Conservation (phyloP, 2,888 invertebrate species). For the Linnaemya tessellans region DNA sequence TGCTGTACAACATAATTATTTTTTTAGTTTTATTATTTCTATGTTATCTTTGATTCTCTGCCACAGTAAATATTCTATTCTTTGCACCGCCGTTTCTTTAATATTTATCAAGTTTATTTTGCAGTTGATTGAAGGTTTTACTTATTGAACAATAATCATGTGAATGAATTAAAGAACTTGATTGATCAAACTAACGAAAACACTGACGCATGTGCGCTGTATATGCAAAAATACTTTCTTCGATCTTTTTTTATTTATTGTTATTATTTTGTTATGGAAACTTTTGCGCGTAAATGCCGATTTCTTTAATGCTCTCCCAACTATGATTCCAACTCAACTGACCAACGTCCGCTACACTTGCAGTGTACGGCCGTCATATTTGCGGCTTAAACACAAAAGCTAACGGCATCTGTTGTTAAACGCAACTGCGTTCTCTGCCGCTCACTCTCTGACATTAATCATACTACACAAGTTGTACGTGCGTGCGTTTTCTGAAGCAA, state of each 20-base stretch:
- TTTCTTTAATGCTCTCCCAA: constrained; percentile 64
- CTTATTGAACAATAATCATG: constrained; percentile 26
- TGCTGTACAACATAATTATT: constrained; percentile 56
- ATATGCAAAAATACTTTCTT: constrained; percentile 56
- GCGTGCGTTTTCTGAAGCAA: constrained; percentile 36
- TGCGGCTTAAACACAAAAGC: constrained; percentile 2
- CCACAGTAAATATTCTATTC: constrained; percentile 38
- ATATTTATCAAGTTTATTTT: constrained; percentile 1
- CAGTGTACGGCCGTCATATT: constrained; percentile 9
- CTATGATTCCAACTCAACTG: constrained; percentile 65
- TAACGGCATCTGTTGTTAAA: constrained; percentile 61
- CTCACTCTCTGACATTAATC: neutral
- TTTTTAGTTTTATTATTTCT: neutral
- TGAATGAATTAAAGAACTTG: constrained; percentile 27
- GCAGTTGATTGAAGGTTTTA: constrained; percentile 14
- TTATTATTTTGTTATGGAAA: constrained; percentile 18
- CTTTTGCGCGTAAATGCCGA: constrained; percentile 42
- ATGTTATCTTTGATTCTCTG: neutral
- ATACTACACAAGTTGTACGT: constrained; percentile 15
- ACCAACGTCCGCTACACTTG: constrained; percentile 49
- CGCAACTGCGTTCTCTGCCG: constrained; percentile 13
- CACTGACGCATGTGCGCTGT: constrained; percentile 29
- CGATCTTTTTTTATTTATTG: neutral
- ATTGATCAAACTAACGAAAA: constrained; percentile 23
- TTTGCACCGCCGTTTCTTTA: constrained; percentile 24